Evolutionary conservation across 1,140 invertebrate genomes (phyloP), one percentile per base, ranked within the genome.

Genomic region (Bombus consobrinus): DNA sequence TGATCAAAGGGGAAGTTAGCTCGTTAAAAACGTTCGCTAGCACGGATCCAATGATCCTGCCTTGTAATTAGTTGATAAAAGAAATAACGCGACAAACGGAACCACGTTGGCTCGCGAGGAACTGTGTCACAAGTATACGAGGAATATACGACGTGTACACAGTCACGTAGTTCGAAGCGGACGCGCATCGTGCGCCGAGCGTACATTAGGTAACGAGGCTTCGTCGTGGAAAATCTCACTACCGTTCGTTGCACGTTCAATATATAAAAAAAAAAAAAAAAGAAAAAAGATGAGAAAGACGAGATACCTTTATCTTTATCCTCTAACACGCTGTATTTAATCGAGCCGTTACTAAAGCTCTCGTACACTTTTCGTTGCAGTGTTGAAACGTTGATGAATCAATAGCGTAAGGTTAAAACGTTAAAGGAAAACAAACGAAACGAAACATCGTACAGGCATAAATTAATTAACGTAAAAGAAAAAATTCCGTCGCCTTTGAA

Each of bases 1-100:
- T 2, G 47, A 76, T 57, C 74, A 59, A 57, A 37, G n/a, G 47
- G 22, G 10, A 57, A 34, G 5, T 6, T 57, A 12, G 75, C 37
- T 77, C 75, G 57, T 77, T 77, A 77, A 28, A 77, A 59, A 62
- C 13, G 34, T 15, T 15, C 34, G 57, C 13, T 9, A 41, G 39
- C 39, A 10, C 8, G 9, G 13, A 18, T 43, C 22, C 25, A 28
- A 39, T 3, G 66, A 28, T 39, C 1, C 10, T 28, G 12, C 28
- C 28, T 32, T 62, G 34, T 77, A 22, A 77, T 77, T 41, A 59
- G 57, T n/a, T 64, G 53, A 77, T 64, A 62, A 77, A 76, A 76
- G 43, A 76, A 76, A 53, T 53, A 34, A 74, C 32, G 25, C 32
- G 41, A 22, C 32, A 6, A 43, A 73, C 72, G 72, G n/a, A 32